A percentile compares a stretch with the other conserved stretches of the same genome.
phyloP scores from a whole-genome alignment of 2,888 invertebrate species.

The Rhingia rostrata region DNA sequence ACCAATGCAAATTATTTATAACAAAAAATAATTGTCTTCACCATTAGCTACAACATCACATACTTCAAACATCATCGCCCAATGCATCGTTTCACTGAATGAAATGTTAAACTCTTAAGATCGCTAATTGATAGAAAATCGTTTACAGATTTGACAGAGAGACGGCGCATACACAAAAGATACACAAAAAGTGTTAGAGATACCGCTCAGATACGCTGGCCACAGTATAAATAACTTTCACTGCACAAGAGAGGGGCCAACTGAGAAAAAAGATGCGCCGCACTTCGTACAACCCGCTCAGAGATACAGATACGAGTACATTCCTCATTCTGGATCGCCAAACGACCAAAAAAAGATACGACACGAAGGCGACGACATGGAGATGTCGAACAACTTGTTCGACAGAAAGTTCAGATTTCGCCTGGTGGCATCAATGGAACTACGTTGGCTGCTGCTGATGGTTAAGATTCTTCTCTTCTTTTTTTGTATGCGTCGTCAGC shows the following conservation, averaged over 20 bases:
- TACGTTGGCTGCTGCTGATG: conserved; percentile 13
- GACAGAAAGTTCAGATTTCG: conserved; percentile 72
- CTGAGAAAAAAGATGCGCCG: conserved; percentile 43
- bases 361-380: conserved; percentile 26
- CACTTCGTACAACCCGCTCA: neutral
- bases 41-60: conserved; percentile 1
- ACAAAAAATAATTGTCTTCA: conserved; percentile 19
- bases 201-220: neutral
- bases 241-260: conserved; percentile 41
- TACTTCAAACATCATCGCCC: neutral
- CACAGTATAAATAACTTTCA: conserved; percentile 58
- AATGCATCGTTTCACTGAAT: conserved; percentile 33
- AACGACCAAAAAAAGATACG: conserved; percentile 4
- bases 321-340: conserved; percentile 55
- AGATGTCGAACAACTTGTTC: conserved; percentile 68
- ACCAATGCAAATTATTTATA: conserved; percentile 54
- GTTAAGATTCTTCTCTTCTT: conserved; percentile 27
- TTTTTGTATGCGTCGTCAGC: neutral
- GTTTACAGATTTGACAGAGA: conserved; percentile 39
- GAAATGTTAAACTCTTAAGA: conserved; percentile 50
- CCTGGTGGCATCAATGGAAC: conserved; percentile 54
- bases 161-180: conserved; percentile 8
- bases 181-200: conserved; percentile 18
- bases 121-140: conserved; percentile 67
- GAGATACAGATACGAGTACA: conserved; percentile 19